These are phyloP conservation scores for Argyrosomus regius DNA, from an alignment of 2,797 vertebrate genomes.

Conservation along the genomic window DNA sequence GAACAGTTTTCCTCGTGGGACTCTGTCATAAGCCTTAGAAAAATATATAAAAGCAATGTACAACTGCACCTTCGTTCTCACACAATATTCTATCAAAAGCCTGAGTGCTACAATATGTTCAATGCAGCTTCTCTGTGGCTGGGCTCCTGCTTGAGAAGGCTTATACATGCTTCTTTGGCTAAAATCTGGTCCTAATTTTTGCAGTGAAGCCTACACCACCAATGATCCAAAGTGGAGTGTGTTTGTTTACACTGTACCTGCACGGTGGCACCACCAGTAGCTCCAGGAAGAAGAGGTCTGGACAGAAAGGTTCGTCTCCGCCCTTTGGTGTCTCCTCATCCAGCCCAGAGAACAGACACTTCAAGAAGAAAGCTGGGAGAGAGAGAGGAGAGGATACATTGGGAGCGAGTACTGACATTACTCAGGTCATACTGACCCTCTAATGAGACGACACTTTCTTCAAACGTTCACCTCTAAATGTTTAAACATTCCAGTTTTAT, in stretches of 20 bases:
- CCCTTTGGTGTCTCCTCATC: slow-evolving; percentile 59
- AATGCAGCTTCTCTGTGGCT: too few relatives aligned
- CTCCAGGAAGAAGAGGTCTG: slow-evolving; percentile 93
- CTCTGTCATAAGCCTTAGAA: too few relatives aligned
- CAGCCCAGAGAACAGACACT: slow-evolving; percentile 90
- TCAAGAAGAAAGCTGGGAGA: slow-evolving; percentile 92
- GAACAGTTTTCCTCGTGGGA: too few relatives aligned
- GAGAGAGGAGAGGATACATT: neutral
- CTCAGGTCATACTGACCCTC: neutral
- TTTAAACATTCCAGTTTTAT: neutral
- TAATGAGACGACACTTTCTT: neutral
- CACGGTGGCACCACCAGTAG: slow-evolving; percentile 93
- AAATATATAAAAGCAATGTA: too few relatives aligned
- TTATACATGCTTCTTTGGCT: neutral
- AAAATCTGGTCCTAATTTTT: neutral
- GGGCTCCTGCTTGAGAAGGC: too few relatives aligned
- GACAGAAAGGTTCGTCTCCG: slow-evolving; percentile 74
- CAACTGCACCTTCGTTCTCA: too few relatives aligned
- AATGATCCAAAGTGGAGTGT: neutral
- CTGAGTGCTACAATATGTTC: too few relatives aligned
- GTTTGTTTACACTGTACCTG: slow-evolving; percentile 82
- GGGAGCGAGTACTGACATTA: too few relatives aligned
- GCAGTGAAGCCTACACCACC: neutral
- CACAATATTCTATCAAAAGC: too few relatives aligned
- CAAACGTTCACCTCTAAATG: neutral